phyloP scores from a whole-genome alignment of 2,113 vertebrate genomes.

The Alethe diademata region DNA sequence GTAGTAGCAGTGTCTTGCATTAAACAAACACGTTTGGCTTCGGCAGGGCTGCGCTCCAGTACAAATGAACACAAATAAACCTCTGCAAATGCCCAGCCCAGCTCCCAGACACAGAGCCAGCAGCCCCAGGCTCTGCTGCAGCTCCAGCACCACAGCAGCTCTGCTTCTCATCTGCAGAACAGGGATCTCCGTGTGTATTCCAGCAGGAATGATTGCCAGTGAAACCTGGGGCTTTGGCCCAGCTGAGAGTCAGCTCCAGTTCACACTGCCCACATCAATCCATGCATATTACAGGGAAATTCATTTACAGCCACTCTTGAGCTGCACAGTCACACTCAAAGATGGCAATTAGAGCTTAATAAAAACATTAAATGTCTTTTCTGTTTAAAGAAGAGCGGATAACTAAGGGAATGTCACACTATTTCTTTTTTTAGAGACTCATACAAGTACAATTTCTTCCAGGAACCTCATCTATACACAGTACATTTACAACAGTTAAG shows the following conservation, averaged over 20 bases:
- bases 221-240: fast-evolving
- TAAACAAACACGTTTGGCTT: not conserved
- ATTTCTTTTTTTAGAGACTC: not conserved
- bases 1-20: not conserved
- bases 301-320: not conserved
- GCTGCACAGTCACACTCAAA: not conserved
- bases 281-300: not conserved
- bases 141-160: fast-evolving
- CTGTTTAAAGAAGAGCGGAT: not conserved
- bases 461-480: not conserved
- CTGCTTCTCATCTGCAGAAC: fast-evolving
- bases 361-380: not conserved
- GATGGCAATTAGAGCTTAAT: not conserved
- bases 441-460: not conserved
- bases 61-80: not conserved
- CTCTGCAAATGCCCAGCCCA: fast-evolving
- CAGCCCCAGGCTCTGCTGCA: not conserved
- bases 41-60: fast-evolving
- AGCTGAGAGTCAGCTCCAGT: not conserved
- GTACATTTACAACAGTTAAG: not conserved
- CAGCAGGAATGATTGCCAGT: fast-evolving
- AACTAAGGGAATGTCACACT: not conserved
- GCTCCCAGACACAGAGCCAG: fast-evolving
- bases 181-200: fast-evolving
- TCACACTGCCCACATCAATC: not conserved